These are phyloP conservation scores for Trinectes maculatus DNA, from an alignment of 2,113 vertebrate species.

Conservation along the genomic window DNA sequence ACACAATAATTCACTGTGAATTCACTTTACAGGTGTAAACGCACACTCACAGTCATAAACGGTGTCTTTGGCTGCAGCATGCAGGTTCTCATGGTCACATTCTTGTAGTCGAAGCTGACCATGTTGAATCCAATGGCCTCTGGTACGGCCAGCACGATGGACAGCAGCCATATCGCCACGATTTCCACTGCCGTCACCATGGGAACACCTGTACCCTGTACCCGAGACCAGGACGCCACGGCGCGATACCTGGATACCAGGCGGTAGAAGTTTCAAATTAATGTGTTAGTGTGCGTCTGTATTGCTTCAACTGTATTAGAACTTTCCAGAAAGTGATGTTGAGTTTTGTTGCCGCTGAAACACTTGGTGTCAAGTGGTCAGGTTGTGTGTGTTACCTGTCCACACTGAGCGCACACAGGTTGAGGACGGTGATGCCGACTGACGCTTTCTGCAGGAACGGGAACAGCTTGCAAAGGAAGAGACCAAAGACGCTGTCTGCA, in stretches of 20 bases:
- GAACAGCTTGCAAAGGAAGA: conserved; percentile 92
- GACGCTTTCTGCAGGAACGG: conserved; percentile 97
- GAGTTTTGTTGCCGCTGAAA: too few species aligned
- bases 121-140: conserved; percentile 92
- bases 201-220: conserved; percentile 91
- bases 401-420: conserved; percentile 93
- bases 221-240: conserved; percentile 94
- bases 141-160: conserved; percentile 89
- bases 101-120: conserved; percentile 83
- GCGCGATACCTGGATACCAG: conserved; percentile 87
- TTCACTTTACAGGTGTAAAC: not conserved
- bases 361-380: too few species aligned
- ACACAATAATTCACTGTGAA: too few species aligned
- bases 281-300: too few species aligned
- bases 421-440: conserved; percentile 96
- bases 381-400: conserved; percentile 89
- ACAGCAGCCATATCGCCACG: conserved; percentile 90
- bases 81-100: conserved; percentile 83
- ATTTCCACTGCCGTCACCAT: conserved; percentile 90
- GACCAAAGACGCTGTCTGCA: conserved; percentile 83
- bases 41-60: conserved; percentile 86
- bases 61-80: conserved; percentile 85
- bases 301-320: too few species aligned
- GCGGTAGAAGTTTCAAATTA: too few species aligned
- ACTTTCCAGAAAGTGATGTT: too few species aligned